Percentiles rank a stretch among this genome's conserved stretches.
Conservation (phyloP, 2,888 invertebrate species). For the Omphaloscelis lunosa region DNA sequence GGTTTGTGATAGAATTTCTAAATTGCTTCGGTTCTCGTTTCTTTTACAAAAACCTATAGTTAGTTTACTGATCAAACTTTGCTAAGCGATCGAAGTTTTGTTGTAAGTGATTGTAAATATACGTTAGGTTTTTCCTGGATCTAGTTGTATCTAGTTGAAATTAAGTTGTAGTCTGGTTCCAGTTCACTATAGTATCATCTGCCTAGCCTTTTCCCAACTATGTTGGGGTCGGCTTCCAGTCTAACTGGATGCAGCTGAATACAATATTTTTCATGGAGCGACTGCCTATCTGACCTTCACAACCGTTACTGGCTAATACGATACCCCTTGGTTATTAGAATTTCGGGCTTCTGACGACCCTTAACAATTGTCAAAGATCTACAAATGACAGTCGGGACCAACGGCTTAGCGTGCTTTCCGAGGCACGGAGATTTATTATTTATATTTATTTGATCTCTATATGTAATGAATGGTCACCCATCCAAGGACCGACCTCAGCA, state of each 20-base stretch:
- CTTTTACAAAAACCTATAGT: slow-evolving; percentile 12
- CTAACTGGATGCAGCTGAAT: background rate
- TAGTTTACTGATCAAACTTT: slow-evolving; percentile 10
- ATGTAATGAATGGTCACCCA: background rate
- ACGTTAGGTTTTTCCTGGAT: background rate
- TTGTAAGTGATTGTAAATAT: slow-evolving; percentile 30
- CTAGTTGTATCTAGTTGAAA: background rate
- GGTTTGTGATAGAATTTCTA: slow-evolving; percentile 56
- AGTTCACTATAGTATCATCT: background rate
- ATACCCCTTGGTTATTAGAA: background rate
- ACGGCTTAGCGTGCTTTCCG: background rate
- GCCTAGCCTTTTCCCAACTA: background rate
- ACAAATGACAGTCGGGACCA: background rate
- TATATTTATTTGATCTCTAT: no score
- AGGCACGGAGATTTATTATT: no score
- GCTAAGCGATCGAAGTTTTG: slow-evolving; percentile 19
- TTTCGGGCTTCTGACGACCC: background rate
- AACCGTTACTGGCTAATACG: background rate
- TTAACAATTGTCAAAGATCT: background rate
- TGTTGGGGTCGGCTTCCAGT: background rate
- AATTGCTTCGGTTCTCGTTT: slow-evolving; percentile 48
- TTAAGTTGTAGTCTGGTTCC: background rate
- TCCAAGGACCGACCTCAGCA: background rate
- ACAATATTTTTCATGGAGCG: background rate
- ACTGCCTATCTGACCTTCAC: background rate